Evolutionary conservation across 2,888 invertebrate species (phyloP), one percentile per base, ranked within the genome.

Genomic region (Eumerus sabulonum): DNA sequence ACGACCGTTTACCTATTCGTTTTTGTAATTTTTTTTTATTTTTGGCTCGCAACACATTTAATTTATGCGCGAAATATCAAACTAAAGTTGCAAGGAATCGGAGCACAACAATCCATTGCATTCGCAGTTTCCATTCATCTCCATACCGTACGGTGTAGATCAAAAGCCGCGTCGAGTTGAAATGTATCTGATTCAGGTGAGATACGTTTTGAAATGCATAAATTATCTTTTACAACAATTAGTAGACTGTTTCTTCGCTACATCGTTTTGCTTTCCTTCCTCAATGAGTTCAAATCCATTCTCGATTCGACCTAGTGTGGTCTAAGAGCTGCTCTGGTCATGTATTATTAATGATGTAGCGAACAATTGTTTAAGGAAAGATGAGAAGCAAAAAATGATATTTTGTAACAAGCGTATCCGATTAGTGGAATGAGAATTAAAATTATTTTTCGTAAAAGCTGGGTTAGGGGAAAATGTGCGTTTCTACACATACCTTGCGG

Each of bases 121-220:
- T 27, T 71, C 70, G 71, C 59, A 60, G 45, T 62, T 62, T 14
- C 47, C 66, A 76, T 42, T 16, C 11, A 44, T 45, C 9, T 45
- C 54, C 35, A 45, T 27, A n/a, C n/a, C 18, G 59, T 47, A 57
- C 27, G 16, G 40, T 51, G 17, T 16, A 27, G 9, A 35, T 35
- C 12, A 51, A 44, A 57, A 27, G 47, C 7, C 45, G 9, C 48
- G 47, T 27, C 45, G 18, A 53, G 53, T 57, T 59, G 56, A 74
- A 74, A 79, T 79, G 79, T 79, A 79, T 79, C 74, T 79, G 63
- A 79, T 79, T 74, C 79, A 79, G 79, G 79, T 79, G 68, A 79
- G 79, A 59, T 76, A 64, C 53, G 35, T 48, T n/a, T 45, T 17
- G 17, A 54, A 64, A 59, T 63, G 79, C 74, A 74, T 74, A 74